Conservation (phyloP, 2,888 invertebrate species). For the Amphimallon solstitiale region DNA sequence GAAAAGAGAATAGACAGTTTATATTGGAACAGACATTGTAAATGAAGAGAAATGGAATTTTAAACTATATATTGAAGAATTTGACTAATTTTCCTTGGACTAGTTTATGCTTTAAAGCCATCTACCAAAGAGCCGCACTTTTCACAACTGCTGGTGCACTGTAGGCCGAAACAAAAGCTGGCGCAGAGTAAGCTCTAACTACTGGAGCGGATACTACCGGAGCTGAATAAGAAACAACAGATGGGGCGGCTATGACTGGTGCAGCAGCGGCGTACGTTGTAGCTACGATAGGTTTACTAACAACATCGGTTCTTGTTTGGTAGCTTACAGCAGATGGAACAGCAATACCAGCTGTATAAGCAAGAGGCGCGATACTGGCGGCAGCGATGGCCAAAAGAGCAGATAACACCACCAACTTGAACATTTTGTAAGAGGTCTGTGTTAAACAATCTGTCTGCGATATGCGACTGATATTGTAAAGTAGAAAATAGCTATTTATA, state of each 20-base stretch:
- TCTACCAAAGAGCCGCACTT: conserved; percentile 2
- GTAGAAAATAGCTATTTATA: not conserved
- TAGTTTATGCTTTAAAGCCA: not conserved
- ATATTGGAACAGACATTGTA: too few relatives aligned
- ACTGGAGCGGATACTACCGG: conserved; percentile 38
- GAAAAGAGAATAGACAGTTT: too few relatives aligned
- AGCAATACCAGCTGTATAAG: conserved; percentile 21
- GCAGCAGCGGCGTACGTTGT: conserved; percentile 17
- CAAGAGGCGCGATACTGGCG: conserved; percentile 62
- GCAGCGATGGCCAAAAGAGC: conserved; percentile 68
- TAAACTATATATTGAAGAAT: not conserved
- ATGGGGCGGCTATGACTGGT: conserved; percentile 37
- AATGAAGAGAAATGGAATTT: not conserved
- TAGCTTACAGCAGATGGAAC: conserved; percentile 38
- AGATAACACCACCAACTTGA: conserved; percentile 71
- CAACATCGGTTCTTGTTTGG: conserved; percentile 36
- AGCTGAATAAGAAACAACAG: conserved; percentile 9
- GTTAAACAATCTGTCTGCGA: conserved; percentile 50
- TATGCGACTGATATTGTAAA: not conserved
- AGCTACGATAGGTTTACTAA: conserved; percentile 34
- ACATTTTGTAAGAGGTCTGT: conserved; percentile 68
- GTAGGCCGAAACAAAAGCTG: conserved; percentile 55
- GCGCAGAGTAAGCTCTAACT: conserved; percentile 42
- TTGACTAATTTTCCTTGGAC: not conserved
- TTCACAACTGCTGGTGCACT: not conserved